Evolutionary conservation across 53 echinoderm and acorn worm species (phyloP), one percentile per base, ranked within the genome.

Genomic region (Mesocentrotus franciscanus): DNA sequence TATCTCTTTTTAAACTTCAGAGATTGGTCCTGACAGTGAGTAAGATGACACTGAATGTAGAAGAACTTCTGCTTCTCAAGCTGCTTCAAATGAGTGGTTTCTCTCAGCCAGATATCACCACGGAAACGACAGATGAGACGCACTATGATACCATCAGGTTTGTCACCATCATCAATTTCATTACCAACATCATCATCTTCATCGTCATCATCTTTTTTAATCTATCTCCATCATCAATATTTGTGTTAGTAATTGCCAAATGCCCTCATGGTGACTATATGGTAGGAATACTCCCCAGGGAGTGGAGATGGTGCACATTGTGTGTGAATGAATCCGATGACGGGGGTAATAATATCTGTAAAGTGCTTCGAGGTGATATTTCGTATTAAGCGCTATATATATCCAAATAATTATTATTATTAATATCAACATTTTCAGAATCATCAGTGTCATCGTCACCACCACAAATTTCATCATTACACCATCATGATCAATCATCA

Each of bases 121-220:
- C 97, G 61, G 99, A 99, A 85, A 98, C 95, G 61, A 95, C 96
- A 62, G 97, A 98, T 59, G 98, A 98, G 64, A 96, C 95, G n/a
- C 96, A 98, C 79, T 98, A 98, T 96, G 98, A 98, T 29, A 96
- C 95, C 49, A 95, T 96, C 95, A 97, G 97, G 99, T 99, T 83
- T 66, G 91, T 66, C 15, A 58, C 4, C 27, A n/a, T 58, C 9
- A 84, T 42, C 22, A 32, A 49, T 49, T 66, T 84, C 84, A 84
- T 42, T 27, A 49, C 34, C 35, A 78, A 17, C 42, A 84, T 8
- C 8, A 8, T 5, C 39, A 2, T 84, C 55, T 1, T 10, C 83
- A 83, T 18, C 83, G 1, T 75, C 75, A 75, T 1, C 84, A 93
- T 96, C 30, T 95, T 96, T 90, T 64, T 66, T 18, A 66, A 66